Conservation (phyloP, 1,140 invertebrate species). For the Pachypeltis micranthus region DNA sequence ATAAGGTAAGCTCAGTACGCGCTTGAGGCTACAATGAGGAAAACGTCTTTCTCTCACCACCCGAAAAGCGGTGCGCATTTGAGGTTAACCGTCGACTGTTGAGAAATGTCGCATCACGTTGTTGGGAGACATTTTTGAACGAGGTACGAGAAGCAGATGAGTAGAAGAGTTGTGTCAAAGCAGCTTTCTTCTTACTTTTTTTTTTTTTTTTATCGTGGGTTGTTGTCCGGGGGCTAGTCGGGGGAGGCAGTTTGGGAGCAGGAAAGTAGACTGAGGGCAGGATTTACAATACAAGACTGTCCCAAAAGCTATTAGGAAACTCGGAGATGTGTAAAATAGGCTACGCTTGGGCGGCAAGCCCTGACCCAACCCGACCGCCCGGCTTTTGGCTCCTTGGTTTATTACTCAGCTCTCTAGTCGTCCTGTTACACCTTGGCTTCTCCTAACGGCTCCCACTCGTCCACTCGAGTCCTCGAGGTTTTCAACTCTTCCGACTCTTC, state of each 20-base stretch:
- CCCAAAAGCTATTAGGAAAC: constrained; percentile 25
- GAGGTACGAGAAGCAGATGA: neutral
- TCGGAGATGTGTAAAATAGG: constrained; percentile 28
- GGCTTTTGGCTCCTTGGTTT: constrained; percentile 12
- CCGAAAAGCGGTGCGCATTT: too few species aligned
- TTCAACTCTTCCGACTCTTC: neutral
- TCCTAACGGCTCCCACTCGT: constrained; percentile 13
- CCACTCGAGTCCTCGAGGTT: constrained; percentile 2
- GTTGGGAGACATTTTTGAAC: too few species aligned
- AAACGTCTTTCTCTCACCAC: too few species aligned
- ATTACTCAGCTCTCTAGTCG: neutral
- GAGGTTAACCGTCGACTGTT: too few species aligned
- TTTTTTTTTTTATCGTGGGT: constrained; percentile 2
- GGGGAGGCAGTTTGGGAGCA: neutral
- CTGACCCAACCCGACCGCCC: constrained; percentile 13
- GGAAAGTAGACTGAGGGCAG: neutral
- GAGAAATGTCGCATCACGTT: too few species aligned
- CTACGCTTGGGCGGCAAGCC: constrained; percentile 20
- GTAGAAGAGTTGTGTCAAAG: too few species aligned
- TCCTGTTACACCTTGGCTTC: constrained; percentile 13
- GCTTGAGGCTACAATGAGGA: too few species aligned
- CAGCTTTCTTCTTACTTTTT: too few species aligned
- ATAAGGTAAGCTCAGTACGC: too few species aligned
- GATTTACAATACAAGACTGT: constrained; percentile 19
- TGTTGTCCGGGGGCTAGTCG: neutral